Conservation (phyloP, 2,797 vertebrate species). For the Tympanoctomys barrerae region DNA sequence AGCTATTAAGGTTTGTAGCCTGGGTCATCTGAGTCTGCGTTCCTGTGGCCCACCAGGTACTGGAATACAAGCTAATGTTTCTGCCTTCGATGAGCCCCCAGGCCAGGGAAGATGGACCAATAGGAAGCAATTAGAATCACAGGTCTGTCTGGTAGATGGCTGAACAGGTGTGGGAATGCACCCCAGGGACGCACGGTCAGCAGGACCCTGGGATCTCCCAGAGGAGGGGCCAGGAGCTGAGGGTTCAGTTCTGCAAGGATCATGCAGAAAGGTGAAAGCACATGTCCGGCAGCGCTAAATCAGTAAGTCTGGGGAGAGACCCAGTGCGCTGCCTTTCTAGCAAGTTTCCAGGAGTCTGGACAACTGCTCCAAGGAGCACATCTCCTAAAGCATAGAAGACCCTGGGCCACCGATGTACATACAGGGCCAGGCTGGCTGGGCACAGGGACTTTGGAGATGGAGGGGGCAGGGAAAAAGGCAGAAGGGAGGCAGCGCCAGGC, state of each 20-base stretch:
- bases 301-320: neutral
- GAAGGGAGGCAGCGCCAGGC: too few species aligned
- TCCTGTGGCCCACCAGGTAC: fast-evolving
- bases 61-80: neutral
- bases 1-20: neutral
- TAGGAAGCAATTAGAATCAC: neutral
- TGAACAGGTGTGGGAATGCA: neutral
- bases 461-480: neutral
- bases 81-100: neutral
- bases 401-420: neutral
- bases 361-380: neutral
- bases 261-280: neutral
- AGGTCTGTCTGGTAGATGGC: neutral
- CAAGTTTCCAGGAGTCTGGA: neutral
- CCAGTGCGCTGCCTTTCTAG: neutral
- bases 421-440: neutral
- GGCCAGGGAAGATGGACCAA: neutral
- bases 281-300: neutral
- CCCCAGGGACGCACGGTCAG: neutral
- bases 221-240: neutral
- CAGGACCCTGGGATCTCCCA: neutral
- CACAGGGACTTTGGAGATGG: neutral
- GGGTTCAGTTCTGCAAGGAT: neutral
- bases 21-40: neutral
- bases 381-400: neutral